Conservation (phyloP, 2,888 invertebrate genomes). For the Tipula vernalis region DNA sequence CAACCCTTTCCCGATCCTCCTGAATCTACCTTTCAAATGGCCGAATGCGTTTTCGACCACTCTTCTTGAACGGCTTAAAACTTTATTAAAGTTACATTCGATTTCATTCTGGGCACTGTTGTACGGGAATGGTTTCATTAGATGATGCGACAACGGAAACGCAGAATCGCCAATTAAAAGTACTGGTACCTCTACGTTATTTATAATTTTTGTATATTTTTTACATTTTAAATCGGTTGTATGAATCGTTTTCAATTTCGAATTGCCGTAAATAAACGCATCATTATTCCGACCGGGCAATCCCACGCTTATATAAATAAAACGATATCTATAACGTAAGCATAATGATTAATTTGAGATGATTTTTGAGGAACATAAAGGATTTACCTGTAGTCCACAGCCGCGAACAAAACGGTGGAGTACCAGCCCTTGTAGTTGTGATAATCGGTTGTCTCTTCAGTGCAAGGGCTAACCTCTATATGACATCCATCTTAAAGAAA, state of each 20-base stretch:
- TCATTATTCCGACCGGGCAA: constrained; percentile 10
- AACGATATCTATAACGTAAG: constrained; percentile 11
- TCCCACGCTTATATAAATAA: constrained; percentile 14
- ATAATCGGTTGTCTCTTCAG: too few relatives aligned
- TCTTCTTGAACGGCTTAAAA: too few relatives aligned
- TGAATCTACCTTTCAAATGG: too few relatives aligned
- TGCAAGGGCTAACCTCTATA: too few relatives aligned
- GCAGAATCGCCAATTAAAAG: constrained; percentile 15
- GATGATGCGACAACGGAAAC: background rate
- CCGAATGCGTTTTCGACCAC: too few relatives aligned
- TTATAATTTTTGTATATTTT: constrained; percentile 12
- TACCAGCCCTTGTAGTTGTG: too few relatives aligned
- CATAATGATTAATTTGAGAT: constrained; percentile 12
- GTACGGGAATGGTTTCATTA: too few relatives aligned
- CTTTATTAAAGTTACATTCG: background rate
- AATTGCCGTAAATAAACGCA: background rate
- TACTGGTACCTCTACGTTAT: background rate
- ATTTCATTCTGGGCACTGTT: background rate
- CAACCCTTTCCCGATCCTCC: too few relatives aligned
- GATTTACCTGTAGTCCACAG: constrained; percentile 8
- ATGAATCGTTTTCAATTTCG: background rate
- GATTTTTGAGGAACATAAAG: constrained; percentile 10
- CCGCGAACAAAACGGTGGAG: too few relatives aligned
- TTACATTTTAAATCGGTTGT: background rate
- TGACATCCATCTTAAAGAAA: background rate